phyloP scores from a whole-genome alignment of 1,140 invertebrate genomes.

The Tenebrio molitor region DNA sequence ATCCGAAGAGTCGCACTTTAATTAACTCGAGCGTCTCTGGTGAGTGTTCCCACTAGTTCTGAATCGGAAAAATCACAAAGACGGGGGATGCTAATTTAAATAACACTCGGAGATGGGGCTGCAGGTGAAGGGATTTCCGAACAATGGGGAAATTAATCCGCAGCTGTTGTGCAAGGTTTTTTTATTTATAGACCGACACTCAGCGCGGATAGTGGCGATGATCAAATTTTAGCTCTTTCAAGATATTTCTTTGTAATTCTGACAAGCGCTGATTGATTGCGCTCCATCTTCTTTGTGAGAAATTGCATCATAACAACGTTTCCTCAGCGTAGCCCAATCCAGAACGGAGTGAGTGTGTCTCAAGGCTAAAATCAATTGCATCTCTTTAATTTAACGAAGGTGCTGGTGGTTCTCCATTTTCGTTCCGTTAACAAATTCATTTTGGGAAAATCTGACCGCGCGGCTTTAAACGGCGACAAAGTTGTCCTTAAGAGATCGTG shows the following conservation, averaged over 20 bases:
- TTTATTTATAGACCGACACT: conserved; percentile 12
- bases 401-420: background rate
- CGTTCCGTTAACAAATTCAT: background rate
- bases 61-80: too few species aligned
- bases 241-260: conserved; percentile 11
- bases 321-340: background rate
- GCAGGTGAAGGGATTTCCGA: too few species aligned
- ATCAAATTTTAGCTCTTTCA: conserved; percentile 22
- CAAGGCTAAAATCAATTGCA: too few species aligned
- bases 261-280: conserved; percentile 14
- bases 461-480: background rate
- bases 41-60: too few species aligned
- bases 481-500: conserved; percentile 1
- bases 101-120: too few species aligned
- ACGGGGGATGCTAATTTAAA: too few species aligned
- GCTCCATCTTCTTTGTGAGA: conserved; percentile 15
- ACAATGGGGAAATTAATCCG: too few species aligned
- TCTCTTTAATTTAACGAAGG: background rate
- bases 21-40: background rate
- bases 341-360: background rate
- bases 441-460: background rate
- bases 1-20: conserved; percentile 2
- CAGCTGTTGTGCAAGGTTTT: background rate
- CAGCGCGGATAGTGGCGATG: background rate
- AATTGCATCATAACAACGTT: conserved; percentile 8